Base-by-base conservation (phyloP, 2,888 invertebrate genomes). In the Homarus gammarus region DNA sequence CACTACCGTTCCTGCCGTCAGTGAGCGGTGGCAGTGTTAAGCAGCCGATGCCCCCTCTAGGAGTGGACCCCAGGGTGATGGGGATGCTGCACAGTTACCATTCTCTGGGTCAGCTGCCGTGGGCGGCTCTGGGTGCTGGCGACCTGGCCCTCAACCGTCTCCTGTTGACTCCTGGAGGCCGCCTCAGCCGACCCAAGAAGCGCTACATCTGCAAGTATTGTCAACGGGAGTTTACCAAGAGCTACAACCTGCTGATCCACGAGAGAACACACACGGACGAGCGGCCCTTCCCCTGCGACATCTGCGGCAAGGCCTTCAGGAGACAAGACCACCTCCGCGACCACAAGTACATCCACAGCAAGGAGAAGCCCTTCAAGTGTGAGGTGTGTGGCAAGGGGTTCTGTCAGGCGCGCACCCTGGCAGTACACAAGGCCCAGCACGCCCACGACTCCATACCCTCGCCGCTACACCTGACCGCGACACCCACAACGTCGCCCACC, bases 361-460 rank as follows among this genome's bases (percentile, higher is more conserved):
- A 99, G 94, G 98, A 98, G 94, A 99, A 99, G 93, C 99, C 99
- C 0, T 99, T 98, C 95, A 98, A 98, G 94, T 99, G 99, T 94
- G 88, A 84, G 18, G 90, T 90, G 44, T 92, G 92, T 77, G 90
- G 86, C 79, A 92, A 92, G 85, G 92, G 92, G 5, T 92, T 92
- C 86, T 92, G 92, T 70, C 92, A 92, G 85, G 89, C 91, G 33
- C 77, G 92, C 27, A 92, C 92, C 8, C 90, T 92, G 38, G 92
- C 91, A 72, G 90, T 84, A 10, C 92, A 92, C 87, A 91, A 91
- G 77, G 88, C 91, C 22, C 90, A 92, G 56, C 92, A 92, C 87
- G 88, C 87, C 72, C 86, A 89, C 84, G 89, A 91, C 87, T 33
- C 38, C 31, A 33, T 44, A 40, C 18, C 78, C 49, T 44, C 83